A percentile compares a stretch with the other conserved stretches of the same genome.
phyloP scores from a whole-genome alignment of 2,888 invertebrate genomes.

The Erebia ligea region DNA sequence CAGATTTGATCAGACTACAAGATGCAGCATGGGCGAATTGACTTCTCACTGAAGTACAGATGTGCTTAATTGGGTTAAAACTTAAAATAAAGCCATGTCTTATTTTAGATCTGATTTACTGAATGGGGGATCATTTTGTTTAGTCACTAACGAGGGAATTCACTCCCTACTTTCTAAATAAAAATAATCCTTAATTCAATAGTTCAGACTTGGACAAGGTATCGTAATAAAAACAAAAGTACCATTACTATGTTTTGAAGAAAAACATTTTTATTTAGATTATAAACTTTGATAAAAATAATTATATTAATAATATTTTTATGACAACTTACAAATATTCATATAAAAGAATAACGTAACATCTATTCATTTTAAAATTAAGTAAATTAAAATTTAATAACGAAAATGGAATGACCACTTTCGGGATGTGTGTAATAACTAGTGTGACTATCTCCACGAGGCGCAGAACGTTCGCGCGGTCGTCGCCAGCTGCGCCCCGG shows the following conservation, averaged over 20 bases:
- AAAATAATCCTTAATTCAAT: neutral
- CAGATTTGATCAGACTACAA: no score
- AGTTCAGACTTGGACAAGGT: neutral
- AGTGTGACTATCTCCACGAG: constrained; percentile 69
- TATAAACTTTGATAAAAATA: constrained; percentile 85
- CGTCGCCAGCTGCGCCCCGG: constrained; percentile 40
- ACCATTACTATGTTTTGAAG: constrained; percentile 74
- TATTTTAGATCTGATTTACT: no score
- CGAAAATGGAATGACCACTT: constrained; percentile 80
- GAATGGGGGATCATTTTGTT: no score
- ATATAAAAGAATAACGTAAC: constrained; percentile 84
- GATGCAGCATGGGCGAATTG: no score
- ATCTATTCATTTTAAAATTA: constrained; percentile 80
- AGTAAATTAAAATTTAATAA: constrained; percentile 75
- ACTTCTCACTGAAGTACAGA: no score
- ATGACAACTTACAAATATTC: constrained; percentile 83
- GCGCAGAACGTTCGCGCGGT: constrained; percentile 44
- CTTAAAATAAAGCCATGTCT: no score
- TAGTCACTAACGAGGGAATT: no score
- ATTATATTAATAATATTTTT: constrained; percentile 84
- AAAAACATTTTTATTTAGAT: constrained; percentile 84
- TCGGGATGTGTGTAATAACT: constrained; percentile 76
- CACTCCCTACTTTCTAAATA: no score
- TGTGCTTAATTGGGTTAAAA: no score
- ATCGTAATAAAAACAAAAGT: constrained; percentile 46